Evolutionary conservation across 1,140 invertebrate species (phyloP).

Genomic region (Luehdorfia chinensis): DNA sequence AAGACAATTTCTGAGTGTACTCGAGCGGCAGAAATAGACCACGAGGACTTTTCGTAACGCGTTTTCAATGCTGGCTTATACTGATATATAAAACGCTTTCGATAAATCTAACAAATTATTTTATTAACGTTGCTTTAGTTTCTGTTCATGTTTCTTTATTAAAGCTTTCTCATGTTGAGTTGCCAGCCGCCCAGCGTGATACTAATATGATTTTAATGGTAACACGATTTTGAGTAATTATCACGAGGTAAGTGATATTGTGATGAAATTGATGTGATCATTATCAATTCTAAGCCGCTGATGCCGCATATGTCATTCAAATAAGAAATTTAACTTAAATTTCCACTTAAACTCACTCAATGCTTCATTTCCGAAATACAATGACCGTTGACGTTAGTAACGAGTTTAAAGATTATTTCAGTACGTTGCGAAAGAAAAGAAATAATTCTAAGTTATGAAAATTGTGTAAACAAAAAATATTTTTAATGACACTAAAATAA

Average conservation of each 20-base stretch:
- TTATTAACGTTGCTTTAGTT: conserved; percentile 50
- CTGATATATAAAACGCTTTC: background rate
- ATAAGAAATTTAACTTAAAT: too few relatives aligned
- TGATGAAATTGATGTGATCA: conserved; percentile 18
- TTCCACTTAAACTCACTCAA: too few relatives aligned
- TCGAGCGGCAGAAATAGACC: too few relatives aligned
- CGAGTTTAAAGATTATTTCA: background rate
- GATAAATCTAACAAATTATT: conserved; percentile 55
- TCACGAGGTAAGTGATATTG: conserved; percentile 16
- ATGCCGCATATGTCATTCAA: background rate
- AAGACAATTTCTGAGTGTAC: background rate
- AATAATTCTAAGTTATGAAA: background rate
- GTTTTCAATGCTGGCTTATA: background rate
- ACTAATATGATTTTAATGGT: conserved; percentile 46
- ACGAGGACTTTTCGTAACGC: too few relatives aligned
- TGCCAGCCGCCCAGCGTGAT: conserved; percentile 49
- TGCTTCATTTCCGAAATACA: background rate
- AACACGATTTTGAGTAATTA: conserved; percentile 33
- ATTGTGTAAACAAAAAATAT: background rate
- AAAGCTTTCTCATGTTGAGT: conserved; percentile 42
- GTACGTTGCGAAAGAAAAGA: background rate
- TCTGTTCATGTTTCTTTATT: conserved; percentile 56
- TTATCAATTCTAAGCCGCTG: conserved; percentile 9
- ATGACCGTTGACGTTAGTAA: background rate
- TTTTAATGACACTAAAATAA: background rate